Evolutionary conservation across 2,888 invertebrate species (phyloP), one percentile per base, ranked within the genome.

Genomic region (Lagria hirta): DNA sequence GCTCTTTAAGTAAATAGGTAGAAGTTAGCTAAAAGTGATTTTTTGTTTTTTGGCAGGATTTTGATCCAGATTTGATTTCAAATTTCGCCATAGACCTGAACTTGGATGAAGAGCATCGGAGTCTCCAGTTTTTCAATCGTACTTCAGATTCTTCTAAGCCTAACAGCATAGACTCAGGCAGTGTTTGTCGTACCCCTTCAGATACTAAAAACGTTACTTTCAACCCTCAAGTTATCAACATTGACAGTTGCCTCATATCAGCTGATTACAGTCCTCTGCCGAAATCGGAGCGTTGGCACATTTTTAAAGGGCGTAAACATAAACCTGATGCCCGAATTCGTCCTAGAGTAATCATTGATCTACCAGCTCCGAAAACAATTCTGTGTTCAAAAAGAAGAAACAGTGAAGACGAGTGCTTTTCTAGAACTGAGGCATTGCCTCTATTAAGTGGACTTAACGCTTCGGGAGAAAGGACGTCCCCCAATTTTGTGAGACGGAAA

Each of bases 401-500:
- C 35, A 51, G 43, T 21, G 51, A 51, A 24, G 50, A 49, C n/a
- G 40, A 42, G 22, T 42, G 27, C 16, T 66, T 68, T 36, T 58
- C 69, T 2, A 62, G 69, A 49, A 74, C 77, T 59, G 78, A 81
- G 51, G 78, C 79, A 15, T 65, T 81, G 45, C 80, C 82, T 20
- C 68, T 81, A 44, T 65, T 83, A 51, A 76, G 75, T 43, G 74
- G 75, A 12, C 63, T 76, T 30, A 73, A 69, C 48, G 50, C 45
- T 11, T 29, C 5, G 14, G 59, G 61, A 52, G 69, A 70, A 30
- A 57, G 65, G 49, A 66, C 64, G 7, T 70, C 79, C 23, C 79
- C 80, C 26, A 76, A 76, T 61, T 78, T 75, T 58, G 78, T 81
- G 1, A 75, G 79, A 49, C 73, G 81, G 49, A 80, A 81, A 61